Conservation (phyloP, 1,140 invertebrate species). For the Leptestheria dahalacensis region DNA sequence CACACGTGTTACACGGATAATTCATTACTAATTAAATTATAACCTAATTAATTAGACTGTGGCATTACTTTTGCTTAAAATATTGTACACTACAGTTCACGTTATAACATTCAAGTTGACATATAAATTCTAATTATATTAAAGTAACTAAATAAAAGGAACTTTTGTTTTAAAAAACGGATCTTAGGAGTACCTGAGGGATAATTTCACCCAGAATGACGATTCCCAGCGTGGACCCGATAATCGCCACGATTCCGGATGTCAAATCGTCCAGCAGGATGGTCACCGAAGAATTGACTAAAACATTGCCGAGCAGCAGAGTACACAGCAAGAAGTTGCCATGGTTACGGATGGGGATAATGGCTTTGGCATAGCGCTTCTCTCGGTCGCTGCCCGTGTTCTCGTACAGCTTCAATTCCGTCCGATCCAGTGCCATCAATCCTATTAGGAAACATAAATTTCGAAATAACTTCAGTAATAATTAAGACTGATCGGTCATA, state of each 20-base stretch:
- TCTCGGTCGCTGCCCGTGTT: conserved; percentile 28
- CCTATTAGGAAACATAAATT: conserved; percentile 33
- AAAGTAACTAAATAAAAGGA: no score
- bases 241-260: conserved; percentile 40
- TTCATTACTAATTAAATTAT: no score
- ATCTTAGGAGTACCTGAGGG: conserved; percentile 30
- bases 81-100: no score
- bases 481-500: no score
- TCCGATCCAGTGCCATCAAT: conserved; percentile 87
- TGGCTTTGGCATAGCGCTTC: conserved; percentile 33
- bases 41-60: no score
- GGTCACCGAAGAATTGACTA: conserved; percentile 49
- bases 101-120: no score
- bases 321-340: conserved; percentile 54
- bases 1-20: no score
- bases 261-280: conserved; percentile 47
- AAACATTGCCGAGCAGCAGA: conserved; percentile 46
- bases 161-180: neutral
- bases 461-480: neutral
- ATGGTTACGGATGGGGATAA: conserved; percentile 35
- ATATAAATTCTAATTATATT: no score
- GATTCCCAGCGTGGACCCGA: conserved; percentile 34
- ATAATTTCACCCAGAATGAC: conserved; percentile 53
- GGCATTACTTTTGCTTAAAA: no score
- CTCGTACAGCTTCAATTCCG: conserved; percentile 67